Base-by-base conservation (phyloP, 2,888 invertebrate species). In the Thumatha senex region DNA sequence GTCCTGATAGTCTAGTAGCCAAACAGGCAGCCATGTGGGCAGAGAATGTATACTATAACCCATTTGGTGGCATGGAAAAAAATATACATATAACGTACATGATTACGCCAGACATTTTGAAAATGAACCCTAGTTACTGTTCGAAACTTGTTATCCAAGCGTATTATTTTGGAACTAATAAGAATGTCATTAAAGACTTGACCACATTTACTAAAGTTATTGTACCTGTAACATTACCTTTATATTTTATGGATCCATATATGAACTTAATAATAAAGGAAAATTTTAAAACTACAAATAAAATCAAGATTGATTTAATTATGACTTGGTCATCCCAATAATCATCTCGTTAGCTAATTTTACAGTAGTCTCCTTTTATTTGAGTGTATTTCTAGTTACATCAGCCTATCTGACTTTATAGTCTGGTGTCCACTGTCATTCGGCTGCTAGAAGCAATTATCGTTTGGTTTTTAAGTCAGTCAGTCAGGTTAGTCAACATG, bases 91-190 rank as follows among this genome's bases (percentile, higher is more conserved):
- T 83, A 0, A 77, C 73, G 0, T 84, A 82, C 45, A 65, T 56
- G 48, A 60, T 85, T 2, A 75, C 62, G 7, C 52, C 72, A 0
- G 67, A 76, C 11, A 61, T 80, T 13, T 65, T 60, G 60, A 69
- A 71, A 0, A 74, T 54, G 0, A 73, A 80, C 39, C 80, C 83
- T 0, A 84, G 83, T 48, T 83, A 84, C 44, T 83, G 82, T 58
- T 84, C 81, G 0, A 85, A 83, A 53, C 63, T 84, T 2, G 79
- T 84, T 8, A 59, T 82, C 8, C 81, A 82, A 15, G 80, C 82
- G 5, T 84, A 78, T 56, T 81, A 76, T 47, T 84, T 63, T 36
- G 82, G 83, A 2, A 78, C 78, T 0, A 67, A 60, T 1, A 74
- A 67, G 38, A 70, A 71, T 39, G 82, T 81, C 8, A 73, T 84